Conservation (phyloP, 2,113 vertebrate genomes). For the Plecturocebus donacophilus region DNA sequence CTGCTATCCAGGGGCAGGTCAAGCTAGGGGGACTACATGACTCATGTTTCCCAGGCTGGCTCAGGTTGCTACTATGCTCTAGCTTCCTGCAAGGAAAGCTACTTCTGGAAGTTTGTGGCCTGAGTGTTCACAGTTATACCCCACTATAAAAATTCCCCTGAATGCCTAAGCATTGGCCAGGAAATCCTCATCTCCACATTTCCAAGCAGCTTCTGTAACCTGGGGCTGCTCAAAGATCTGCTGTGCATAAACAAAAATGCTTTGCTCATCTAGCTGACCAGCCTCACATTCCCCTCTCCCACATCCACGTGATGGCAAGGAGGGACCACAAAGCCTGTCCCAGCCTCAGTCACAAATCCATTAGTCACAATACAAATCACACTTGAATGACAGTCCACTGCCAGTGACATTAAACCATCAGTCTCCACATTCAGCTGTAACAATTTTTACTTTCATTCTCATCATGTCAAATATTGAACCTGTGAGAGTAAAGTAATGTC, state of each 20-base stretch:
- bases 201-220: neutral
- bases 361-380: neutral
- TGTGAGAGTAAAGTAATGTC: neutral
- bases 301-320: neutral
- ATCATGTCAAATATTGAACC: neutral
- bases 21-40: neutral
- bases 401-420: neutral
- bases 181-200: neutral
- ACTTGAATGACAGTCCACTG: neutral
- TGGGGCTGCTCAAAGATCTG: neutral
- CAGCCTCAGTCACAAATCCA: neutral
- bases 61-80: neutral
- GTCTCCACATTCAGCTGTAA: neutral
- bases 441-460: neutral
- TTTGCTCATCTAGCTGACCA: neutral
- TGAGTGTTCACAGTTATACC: neutral
- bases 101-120: constrained; percentile 6
- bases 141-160: neutral
- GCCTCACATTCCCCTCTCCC: neutral
- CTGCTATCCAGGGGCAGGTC: neutral
- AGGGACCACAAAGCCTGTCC: neutral
- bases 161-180: neutral
- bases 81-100: neutral
- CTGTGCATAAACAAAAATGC: neutral
- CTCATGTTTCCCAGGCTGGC: neutral